Evolutionary conservation across 1,140 invertebrate genomes (phyloP), one percentile per base, ranked within the genome.

Genomic region (Hycleus phaleratus): DNA sequence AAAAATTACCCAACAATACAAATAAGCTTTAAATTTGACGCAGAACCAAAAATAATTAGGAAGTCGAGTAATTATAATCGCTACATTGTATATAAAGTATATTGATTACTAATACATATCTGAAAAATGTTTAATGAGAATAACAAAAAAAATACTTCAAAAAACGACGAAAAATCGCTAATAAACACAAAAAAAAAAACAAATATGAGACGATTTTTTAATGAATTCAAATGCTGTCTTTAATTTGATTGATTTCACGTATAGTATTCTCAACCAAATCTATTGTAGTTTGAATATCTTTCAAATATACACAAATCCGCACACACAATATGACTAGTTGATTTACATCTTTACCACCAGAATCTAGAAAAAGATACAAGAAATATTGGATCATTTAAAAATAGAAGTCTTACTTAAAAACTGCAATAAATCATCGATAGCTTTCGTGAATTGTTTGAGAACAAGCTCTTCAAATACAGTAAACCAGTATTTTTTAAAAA

Each of bases 401-500:
- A 7, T 51, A 50, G 1, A 32, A 2, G 42, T 26, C 18, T 45
- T 32, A 26, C 11, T 26, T 38, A 45, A 10, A 32, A 53, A 53
- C 4, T 5, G 18, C 2, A 43, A 53, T 5, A 56, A 44, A 38
- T 60, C 18, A 12, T 60, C 49, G 12, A 68, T 26, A 42, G 58
- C 49, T 40, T 58, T 66, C 10, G 40, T 58, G 40, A 53, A 65
- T 18, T 68, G 67, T 50, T 68, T 68, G 26, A 68, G 38, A 25
- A 68, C 9, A 18, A 62, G 49, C 3, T 62, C 59, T 42, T 56
- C 51, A 49, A 67, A 68, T 8, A 67, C 63, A 25, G 62, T 48
- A n/a, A 40, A 50, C 67, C 67, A 68, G 49, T 68, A 68, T 38
- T 58, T 59, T 25, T 54, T 57, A 49, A 68, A 61, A 38, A 60